A percentile compares a stretch with the other conserved stretches of the same genome.
Conservation (phyloP, 2,797 vertebrate genomes). For the Picus viridis region DNA sequence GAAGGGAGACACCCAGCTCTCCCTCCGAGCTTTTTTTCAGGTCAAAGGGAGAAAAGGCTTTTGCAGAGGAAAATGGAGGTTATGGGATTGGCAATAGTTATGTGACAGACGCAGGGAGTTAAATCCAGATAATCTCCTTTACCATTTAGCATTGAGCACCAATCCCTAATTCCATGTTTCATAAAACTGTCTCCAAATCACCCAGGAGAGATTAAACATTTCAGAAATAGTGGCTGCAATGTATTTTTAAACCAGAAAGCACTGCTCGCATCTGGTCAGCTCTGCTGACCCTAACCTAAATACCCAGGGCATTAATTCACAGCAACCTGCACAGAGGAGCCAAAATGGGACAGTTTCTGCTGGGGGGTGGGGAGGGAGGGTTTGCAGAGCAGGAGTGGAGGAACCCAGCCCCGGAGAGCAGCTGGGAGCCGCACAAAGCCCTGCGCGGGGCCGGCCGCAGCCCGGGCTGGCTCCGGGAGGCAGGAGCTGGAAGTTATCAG, state of each 20-base stretch:
- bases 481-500: background rate
- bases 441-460: background rate
- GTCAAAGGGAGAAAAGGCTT: constrained; percentile 79
- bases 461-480: background rate
- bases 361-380: background rate
- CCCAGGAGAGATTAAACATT: constrained; percentile 79
- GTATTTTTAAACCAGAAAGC: constrained; percentile 84
- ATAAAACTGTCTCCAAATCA: constrained; percentile 84
- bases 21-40: constrained; percentile 72
- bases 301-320: constrained; percentile 54
- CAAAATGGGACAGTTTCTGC: background rate
- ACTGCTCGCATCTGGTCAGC: constrained; percentile 78
- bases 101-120: constrained; percentile 88
- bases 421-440: background rate
- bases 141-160: constrained; percentile 87
- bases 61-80: constrained; percentile 85
- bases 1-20: constrained; percentile 77
- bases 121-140: constrained; percentile 94
- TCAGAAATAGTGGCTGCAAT: constrained; percentile 80
- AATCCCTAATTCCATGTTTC: constrained; percentile 83
- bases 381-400: too few relatives aligned
- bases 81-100: constrained; percentile 88
- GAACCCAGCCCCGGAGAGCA: background rate
- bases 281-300: constrained; percentile 74
- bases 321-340: background rate